Evolutionary conservation across 2,888 invertebrate genomes (phyloP), one percentile per base, ranked within the genome.

Genomic region (Stegana nigrithorax): DNA sequence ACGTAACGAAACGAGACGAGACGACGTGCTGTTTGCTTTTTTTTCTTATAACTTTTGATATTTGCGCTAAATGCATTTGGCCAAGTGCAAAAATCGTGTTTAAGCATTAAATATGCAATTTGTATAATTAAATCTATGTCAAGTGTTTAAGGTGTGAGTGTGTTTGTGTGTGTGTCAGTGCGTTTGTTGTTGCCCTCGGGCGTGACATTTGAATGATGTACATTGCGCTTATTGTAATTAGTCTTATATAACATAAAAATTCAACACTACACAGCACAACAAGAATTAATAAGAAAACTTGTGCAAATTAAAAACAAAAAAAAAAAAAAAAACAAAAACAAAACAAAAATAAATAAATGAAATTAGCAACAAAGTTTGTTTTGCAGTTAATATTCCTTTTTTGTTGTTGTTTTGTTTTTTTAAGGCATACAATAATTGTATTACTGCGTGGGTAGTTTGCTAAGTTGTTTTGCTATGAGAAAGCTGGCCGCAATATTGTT

Each of bases 251-350:
- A n/a, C 17, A 39, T 39, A 39, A 8, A 39, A 14, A 39, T 39
- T 39, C 6, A 10, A 39, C 17, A 39, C 17, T 12, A n/a, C 14
- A n/a, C n/a, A n/a, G n/a, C n/a, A n/a, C n/a, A n/a, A n/a, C n/a
- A n/a, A n/a, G n/a, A n/a, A n/a, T n/a, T n/a, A n/a, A n/a, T n/a
- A n/a, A n/a, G n/a, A n/a, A n/a, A n/a, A n/a, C n/a, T n/a, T n/a
- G n/a, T n/a, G n/a, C n/a, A n/a, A n/a, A n/a, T n/a, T 57, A 10
- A 67, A 26, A 14, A 8, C 14, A 27, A 50, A 12, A 36, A 17
- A n/a, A 21, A 23, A 29, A 42, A 50, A 64, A 65, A 70, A 74
- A 73, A 77, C 77, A 77, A 75, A 73, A 73, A 73, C 76, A 72
- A 73, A 77, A 78, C 78, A 78, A 73, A 73, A 73, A 78, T n/a